Percentiles rank a stretch among this genome's conserved stretches.
phyloP scores from a whole-genome alignment of 2,797 vertebrate species.

The Poeciliopsis paucimaculata region DNA sequence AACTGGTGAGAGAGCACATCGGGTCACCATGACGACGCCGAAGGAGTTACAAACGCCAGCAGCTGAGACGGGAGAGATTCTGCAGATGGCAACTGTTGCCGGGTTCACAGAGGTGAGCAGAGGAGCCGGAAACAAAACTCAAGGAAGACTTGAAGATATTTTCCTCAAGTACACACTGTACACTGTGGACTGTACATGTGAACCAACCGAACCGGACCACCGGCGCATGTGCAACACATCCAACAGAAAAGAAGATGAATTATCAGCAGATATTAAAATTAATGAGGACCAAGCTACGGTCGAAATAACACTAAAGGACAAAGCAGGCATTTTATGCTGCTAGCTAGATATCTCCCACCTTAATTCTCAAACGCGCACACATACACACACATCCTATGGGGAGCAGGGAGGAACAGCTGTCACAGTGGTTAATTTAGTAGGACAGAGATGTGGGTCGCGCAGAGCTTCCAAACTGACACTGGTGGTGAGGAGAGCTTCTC shows the following conservation, averaged over 20 bases:
- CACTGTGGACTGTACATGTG: background rate
- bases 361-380: slow-evolving; percentile 7
- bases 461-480: slow-evolving; percentile 35
- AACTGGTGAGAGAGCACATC: too few relatives aligned
- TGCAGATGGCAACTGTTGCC: too few relatives aligned
- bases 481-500: slow-evolving; percentile 23
- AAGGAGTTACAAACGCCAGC: too few relatives aligned
- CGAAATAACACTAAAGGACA: slow-evolving; percentile 60
- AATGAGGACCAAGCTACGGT: slow-evolving; percentile 43
- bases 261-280: slow-evolving; percentile 57
- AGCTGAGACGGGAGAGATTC: too few relatives aligned
- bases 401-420: slow-evolving; percentile 51
- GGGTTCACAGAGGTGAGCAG: too few relatives aligned
- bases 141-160: too few relatives aligned
- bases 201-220: background rate
- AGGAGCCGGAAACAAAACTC: too few relatives aligned
- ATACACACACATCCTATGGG: slow-evolving; percentile 18
- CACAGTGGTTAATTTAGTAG: slow-evolving; percentile 61
- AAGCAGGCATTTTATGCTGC: slow-evolving; percentile 49
- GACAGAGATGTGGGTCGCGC: slow-evolving; percentile 60
- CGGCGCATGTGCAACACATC: slow-evolving; percentile 24
- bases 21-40: too few relatives aligned
- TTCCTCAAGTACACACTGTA: too few relatives aligned
- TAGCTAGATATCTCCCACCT: slow-evolving; percentile 25
- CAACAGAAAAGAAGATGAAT: slow-evolving; percentile 52